Percentiles rank a stretch among this genome's conserved stretches.
These are phyloP conservation scores for Pseudoatta argentina DNA, from an alignment of 1,140 invertebrate species.

Conservation along the genomic window DNA sequence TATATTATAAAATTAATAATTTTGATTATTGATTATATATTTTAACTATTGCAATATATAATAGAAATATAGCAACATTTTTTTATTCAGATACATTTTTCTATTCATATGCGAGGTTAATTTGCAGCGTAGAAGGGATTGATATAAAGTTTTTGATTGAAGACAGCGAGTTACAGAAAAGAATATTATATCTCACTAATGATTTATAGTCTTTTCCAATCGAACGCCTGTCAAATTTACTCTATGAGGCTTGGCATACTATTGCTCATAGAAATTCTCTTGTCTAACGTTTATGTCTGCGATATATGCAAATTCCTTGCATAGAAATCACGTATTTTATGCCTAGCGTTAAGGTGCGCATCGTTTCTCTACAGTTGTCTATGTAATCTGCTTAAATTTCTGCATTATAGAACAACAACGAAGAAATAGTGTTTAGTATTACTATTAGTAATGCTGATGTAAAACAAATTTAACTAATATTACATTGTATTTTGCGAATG, in stretches of 20 bases:
- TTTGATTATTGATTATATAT: not conserved
- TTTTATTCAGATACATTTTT: not conserved
- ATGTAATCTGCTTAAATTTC: slow-evolving; percentile 26
- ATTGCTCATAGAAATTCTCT: slow-evolving; percentile 47
- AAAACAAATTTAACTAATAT: not conserved
- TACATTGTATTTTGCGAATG: not conserved
- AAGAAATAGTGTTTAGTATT: not conserved
- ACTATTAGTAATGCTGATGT: not conserved
- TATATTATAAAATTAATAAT: slow-evolving; percentile 3
- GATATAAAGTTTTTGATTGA: not conserved
- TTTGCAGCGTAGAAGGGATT: not conserved
- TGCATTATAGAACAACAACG: not conserved
- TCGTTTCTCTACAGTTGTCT: not conserved
- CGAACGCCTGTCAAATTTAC: slow-evolving; percentile 41
- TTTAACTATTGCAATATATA: not conserved
- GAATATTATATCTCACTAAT: slow-evolving; percentile 40
- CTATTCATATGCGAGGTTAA: not conserved
- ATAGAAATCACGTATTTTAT: slow-evolving; percentile 56
- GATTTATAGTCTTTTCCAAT: slow-evolving; percentile 40
- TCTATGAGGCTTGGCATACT: not conserved
- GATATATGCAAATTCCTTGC: slow-evolving; percentile 56
- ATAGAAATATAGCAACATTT: not conserved
- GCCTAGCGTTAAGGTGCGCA: not conserved
- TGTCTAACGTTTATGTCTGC: slow-evolving; percentile 52
- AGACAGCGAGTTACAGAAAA: slow-evolving; percentile 4